These are phyloP conservation scores for Rhagonycha fulva DNA, from an alignment of 2,888 invertebrate genomes.

Conservation along the genomic window DNA sequence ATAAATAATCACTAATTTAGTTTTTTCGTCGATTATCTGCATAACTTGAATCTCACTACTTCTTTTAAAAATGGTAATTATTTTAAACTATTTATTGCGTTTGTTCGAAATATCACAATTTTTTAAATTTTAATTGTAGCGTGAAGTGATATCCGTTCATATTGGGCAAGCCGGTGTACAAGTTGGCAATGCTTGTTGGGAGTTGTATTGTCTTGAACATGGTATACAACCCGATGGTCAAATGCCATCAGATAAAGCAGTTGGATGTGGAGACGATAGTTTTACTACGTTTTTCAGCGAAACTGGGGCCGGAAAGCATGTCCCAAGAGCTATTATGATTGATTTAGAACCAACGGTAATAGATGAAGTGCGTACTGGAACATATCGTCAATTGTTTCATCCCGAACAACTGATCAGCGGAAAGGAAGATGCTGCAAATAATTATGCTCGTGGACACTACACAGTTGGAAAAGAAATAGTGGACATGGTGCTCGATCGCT, in stretches of 20 bases:
- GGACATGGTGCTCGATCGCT: conserved; percentile 66
- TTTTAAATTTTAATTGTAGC: conserved; percentile 50
- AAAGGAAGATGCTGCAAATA: conserved; percentile 85
- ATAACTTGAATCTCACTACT: background rate
- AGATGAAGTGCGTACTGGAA: conserved; percentile 63
- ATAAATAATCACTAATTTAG: background rate
- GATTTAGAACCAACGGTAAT: conserved; percentile 72
- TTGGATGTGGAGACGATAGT: conserved; percentile 50
- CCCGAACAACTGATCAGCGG: conserved; percentile 90
- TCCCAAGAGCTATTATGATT: conserved; percentile 67
- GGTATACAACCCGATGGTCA: conserved; percentile 33
- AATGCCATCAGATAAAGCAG: conserved; percentile 57
- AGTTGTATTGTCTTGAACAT: conserved; percentile 51
- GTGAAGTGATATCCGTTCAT: conserved; percentile 69
- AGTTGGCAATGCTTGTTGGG: conserved; percentile 53
- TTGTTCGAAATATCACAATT: background rate
- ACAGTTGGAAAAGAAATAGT: conserved; percentile 77
- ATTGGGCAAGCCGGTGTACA: conserved; percentile 58
- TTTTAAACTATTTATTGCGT: background rate
- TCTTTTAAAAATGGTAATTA: background rate
- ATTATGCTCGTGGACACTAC: conserved; percentile 82
- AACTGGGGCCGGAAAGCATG: conserved; percentile 60
- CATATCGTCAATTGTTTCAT: conserved; percentile 84
- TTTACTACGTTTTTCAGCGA: conserved; percentile 49
- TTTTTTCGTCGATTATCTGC: background rate